A percentile compares a stretch with the other conserved stretches of the same genome.
phyloP scores from a whole-genome alignment of 2,888 invertebrate genomes.

The Onthophagus sagittarius region DNA sequence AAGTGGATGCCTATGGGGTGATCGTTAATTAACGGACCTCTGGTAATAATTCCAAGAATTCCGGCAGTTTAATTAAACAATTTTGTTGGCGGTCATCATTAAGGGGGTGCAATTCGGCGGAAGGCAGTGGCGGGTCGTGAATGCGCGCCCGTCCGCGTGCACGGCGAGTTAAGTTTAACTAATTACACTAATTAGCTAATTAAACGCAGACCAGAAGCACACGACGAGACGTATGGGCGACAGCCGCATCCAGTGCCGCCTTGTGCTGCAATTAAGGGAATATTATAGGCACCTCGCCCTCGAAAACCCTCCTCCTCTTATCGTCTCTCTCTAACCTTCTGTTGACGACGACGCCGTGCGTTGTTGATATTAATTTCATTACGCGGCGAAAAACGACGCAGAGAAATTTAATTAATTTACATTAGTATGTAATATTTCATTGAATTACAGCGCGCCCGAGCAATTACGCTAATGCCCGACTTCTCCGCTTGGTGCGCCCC shows the following conservation, averaged over 20 bases:
- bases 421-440: slow-evolving; percentile 22
- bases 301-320: slow-evolving; percentile 5
- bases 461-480: slow-evolving; percentile 6
- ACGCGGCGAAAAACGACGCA: slow-evolving; percentile 14
- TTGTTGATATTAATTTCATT: slow-evolving; percentile 32
- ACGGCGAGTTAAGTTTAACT: slow-evolving; percentile 40
- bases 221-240: slow-evolving; percentile 33
- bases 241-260: slow-evolving; percentile 32
- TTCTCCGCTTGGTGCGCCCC: not conserved
- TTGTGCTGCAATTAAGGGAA: slow-evolving; percentile 39
- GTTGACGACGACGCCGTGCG: slow-evolving; percentile 5
- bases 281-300: slow-evolving; percentile 31
- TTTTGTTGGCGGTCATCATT: slow-evolving; percentile 5
- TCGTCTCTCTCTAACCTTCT: slow-evolving; percentile 6
- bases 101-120: not conserved
- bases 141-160: slow-evolving; percentile 35
- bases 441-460: slow-evolving; percentile 10
- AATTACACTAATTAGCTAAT: slow-evolving; percentile 48
- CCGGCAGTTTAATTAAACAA: slow-evolving; percentile 11
- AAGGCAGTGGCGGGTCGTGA: slow-evolving; percentile 20
- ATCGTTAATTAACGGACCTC: not conserved
- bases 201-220: slow-evolving; percentile 43
- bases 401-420: slow-evolving; percentile 23
- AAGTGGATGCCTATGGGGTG: not conserved
- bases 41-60: slow-evolving; percentile 2